A percentile compares a stretch with the other conserved stretches of the same genome.
Conservation (phyloP, 2,113 vertebrate species). For the Gambusia affinis region DNA sequence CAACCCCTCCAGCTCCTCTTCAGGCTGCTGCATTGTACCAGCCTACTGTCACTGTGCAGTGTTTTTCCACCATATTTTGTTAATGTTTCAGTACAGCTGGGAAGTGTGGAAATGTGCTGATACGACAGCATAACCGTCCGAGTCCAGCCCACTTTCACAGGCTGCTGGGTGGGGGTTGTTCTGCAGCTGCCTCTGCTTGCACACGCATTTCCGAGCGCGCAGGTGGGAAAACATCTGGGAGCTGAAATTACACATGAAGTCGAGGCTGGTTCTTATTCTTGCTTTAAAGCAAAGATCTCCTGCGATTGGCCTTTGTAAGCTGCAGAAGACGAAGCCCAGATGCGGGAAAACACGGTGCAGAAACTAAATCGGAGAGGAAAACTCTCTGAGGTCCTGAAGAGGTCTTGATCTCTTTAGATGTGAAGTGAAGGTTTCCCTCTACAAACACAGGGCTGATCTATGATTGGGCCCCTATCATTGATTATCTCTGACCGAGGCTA, state of each 20-base stretch:
- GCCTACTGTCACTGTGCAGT: not conserved
- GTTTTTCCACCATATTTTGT: slow-evolving; percentile 38
- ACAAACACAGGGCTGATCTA: slow-evolving; percentile 12
- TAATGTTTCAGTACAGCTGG: slow-evolving; percentile 39
- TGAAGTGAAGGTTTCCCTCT: not conserved
- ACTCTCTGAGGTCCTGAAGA: too few relatives aligned
- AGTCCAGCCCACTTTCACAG: slow-evolving; percentile 33
- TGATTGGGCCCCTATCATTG: slow-evolving; percentile 31
- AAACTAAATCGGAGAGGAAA: too few relatives aligned
- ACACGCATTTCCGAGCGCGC: not conserved
- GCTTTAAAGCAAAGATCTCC: not conserved
- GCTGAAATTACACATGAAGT: not conserved
- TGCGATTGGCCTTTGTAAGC: not conserved
- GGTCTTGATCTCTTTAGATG: too few relatives aligned
- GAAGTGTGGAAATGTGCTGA: slow-evolving; percentile 57
- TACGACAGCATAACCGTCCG: slow-evolving; percentile 35
- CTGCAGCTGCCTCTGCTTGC: not conserved
- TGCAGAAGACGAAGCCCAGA: not conserved
- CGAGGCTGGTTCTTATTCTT: not conserved
- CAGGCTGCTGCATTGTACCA: slow-evolving; percentile 36
- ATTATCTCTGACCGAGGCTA: slow-evolving; percentile 43
- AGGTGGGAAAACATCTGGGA: slow-evolving; percentile 1
- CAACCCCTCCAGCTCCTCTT: not conserved
- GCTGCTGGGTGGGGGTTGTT: not conserved
- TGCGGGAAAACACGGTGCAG: not conserved